Evolutionary conservation across 2,797 vertebrate genomes (phyloP).

Genomic region (Sitta carolinensis): DNA sequence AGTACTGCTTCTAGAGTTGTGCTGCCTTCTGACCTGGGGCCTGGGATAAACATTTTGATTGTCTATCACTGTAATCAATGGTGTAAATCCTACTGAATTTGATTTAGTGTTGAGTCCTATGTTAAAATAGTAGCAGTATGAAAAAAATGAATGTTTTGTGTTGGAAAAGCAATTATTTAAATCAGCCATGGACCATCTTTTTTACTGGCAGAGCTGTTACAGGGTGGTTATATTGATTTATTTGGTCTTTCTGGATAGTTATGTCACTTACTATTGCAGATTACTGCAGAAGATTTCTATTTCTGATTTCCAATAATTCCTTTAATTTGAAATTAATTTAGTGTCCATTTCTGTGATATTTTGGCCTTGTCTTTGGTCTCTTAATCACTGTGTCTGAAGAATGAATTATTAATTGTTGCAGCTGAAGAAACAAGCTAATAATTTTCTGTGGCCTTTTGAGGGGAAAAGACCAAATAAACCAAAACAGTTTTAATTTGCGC

Average conservation of each 20-base stretch:
- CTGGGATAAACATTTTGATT: background rate
- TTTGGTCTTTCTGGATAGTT: background rate
- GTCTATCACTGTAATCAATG: background rate
- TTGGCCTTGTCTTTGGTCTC: background rate
- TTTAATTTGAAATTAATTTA: background rate
- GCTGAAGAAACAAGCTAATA: background rate
- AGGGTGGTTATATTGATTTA: background rate
- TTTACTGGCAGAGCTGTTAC: background rate
- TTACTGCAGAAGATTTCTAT: background rate
- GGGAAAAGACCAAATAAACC: background rate
- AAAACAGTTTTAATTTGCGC: background rate
- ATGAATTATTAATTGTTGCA: background rate
- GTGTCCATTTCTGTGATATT: background rate
- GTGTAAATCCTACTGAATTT: background rate
- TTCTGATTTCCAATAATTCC: background rate
- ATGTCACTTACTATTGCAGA: background rate
- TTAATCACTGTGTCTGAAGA: background rate
- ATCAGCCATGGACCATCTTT: background rate
- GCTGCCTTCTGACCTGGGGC: background rate
- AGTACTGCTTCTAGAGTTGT: background rate
- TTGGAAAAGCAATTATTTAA: background rate
- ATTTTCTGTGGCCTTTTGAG: background rate
- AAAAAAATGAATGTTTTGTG: background rate
- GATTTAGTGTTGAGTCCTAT: background rate
- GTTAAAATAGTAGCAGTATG: background rate